Base-by-base conservation (phyloP, 2,888 invertebrate species). In the Thymelicus acteon region DNA sequence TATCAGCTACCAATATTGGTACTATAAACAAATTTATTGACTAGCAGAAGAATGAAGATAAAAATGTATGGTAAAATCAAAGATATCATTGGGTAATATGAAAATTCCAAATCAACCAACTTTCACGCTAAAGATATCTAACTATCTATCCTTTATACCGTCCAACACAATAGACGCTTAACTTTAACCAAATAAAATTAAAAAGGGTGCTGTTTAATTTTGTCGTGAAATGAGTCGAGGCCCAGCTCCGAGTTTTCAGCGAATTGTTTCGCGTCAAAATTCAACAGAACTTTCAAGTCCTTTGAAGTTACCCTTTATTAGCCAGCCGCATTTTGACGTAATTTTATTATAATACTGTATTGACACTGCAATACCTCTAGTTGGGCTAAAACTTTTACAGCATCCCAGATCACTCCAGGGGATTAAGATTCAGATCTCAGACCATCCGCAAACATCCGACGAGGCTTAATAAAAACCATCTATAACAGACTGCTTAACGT, bases 301-400 rank as follows among this genome's bases (percentile, higher is more conserved):
- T 37, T n/a, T 58, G n/a, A 58, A 58, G 58, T 58, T 58, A 58
- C n/a, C 58, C 57, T 57, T 57, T 37, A 57, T 57, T 57, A 57
- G 57, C 57, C n/a, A 13, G 19, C 58, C 58, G 39, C 58, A 58
- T 39, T n/a, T 58, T 6, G 7, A 58, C 13, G 39, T 39, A 58
- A 39, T 58, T 39, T n/a, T 37, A 39, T 58, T 39, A 37, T 37
- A 39, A 58, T 39, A 31, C n/a, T 4, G 6, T 39, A 58, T 13
- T 15, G 37, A 58, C 0, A 7, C 13, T n/a, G 31, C 6, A 52
- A 19, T 31, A 12, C 10, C 2, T 13, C 31, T 0, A 12, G 13
- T 13, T 57, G 10, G 7, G 7, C 24, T 31, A 57, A 31, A 24
- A 57, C 13, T 31, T 4, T 24, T 57, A 15, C 31, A 31, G 31